Conservation (phyloP, 2,113 vertebrate genomes). For the Oenanthe melanoleuca region DNA sequence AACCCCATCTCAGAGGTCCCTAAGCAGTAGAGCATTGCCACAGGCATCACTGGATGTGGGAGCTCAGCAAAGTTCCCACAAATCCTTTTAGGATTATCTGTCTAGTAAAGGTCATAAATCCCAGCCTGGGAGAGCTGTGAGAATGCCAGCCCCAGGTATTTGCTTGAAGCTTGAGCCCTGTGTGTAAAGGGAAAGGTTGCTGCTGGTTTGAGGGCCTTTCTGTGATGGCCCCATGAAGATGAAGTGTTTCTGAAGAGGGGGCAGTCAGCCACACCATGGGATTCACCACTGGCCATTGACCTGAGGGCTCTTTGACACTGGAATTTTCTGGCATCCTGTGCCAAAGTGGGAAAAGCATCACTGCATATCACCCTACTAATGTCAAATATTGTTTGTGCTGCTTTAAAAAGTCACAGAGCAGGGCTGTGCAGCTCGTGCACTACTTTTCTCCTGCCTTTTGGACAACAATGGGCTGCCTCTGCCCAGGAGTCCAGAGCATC, state of each 20-base stretch:
- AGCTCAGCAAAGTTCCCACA: not conserved
- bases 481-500: not conserved
- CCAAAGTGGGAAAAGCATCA: not conserved
- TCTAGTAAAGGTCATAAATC: not conserved
- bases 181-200: not conserved
- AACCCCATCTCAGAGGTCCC: not conserved
- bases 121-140: not conserved
- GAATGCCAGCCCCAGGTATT: not conserved
- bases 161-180: not conserved
- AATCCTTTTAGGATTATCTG: not conserved
- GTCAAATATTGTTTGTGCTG: not conserved
- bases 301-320: rapidly evolving
- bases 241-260: not conserved
- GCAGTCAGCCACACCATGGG: rapidly evolving
- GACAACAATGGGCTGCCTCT: rapidly evolving
- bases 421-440: not conserved
- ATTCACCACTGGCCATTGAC: not conserved
- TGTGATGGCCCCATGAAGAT: not conserved
- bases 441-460: not conserved
- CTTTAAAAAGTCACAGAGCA: not conserved
- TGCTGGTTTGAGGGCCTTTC: not conserved
- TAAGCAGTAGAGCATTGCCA: not conserved
- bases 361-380: rapidly evolving
- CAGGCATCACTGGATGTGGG: not conserved
- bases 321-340: not conserved